phyloP scores from a whole-genome alignment of 2,113 vertebrate genomes.

The Galbula dea region DNA sequence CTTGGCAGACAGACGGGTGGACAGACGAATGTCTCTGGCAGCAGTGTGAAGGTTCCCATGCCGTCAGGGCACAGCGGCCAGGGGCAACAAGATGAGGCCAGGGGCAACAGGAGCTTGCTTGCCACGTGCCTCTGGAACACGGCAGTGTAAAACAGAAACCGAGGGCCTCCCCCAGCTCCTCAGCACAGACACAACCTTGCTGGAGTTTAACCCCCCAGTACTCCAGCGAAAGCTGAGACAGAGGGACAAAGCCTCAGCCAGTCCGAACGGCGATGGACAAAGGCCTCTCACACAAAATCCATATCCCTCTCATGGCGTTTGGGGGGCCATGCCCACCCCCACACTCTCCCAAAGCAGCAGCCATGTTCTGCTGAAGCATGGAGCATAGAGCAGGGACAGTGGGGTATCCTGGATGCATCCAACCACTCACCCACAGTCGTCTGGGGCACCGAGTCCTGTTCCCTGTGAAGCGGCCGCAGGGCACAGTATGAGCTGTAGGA shows the following conservation, averaged over 20 bases:
- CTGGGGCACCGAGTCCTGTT: neutral
- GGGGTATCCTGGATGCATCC: neutral
- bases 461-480: neutral
- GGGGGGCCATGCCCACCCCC: neutral
- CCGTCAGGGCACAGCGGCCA: neutral
- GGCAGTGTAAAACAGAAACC: neutral
- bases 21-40: neutral
- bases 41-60: neutral
- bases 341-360: neutral
- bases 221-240: neutral
- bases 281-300: neutral
- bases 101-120: neutral
- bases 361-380: neutral
- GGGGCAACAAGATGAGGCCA: neutral
- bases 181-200: neutral
- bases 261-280: neutral
- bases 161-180: neutral
- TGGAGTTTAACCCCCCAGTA: neutral
- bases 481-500: neutral
- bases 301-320: rapidly evolving
- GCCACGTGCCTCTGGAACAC: neutral
- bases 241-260: neutral
- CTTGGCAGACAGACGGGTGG: neutral
- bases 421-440: neutral
- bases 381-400: neutral